Evolutionary conservation across 1,140 invertebrate species (phyloP).

Genomic region (Polypedilum pembai): DNA sequence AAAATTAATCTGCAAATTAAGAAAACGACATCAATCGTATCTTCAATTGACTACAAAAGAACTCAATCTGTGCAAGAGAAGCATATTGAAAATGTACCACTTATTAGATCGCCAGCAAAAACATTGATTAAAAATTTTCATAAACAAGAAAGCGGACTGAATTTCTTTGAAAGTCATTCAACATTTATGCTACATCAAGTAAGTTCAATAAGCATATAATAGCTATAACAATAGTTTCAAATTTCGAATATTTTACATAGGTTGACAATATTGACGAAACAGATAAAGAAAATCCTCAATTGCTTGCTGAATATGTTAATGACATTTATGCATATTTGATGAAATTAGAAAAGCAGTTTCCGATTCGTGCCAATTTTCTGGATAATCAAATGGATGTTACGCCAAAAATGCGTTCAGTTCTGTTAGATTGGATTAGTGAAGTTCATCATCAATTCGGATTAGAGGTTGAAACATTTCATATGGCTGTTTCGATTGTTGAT

Average conservation of each 20-base stretch:
- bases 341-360: conserved; percentile 54
- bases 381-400: conserved; percentile 51
- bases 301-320: conserved; percentile 72
- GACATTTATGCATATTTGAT: conserved; percentile 73
- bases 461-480: conserved; percentile 82
- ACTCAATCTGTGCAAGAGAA: not conserved
- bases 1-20: not conserved
- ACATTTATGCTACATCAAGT: not conserved
- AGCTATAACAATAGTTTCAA: not conserved
- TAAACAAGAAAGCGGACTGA: not conserved
- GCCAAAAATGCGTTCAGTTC: conserved; percentile 76
- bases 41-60: not conserved
- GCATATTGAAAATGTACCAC: not conserved
- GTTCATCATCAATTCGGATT: conserved; percentile 84
- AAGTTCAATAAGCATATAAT: not conserved
- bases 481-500: conserved; percentile 84
- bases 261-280: conserved; percentile 64
- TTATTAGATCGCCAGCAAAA: not conserved
- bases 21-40: not conserved
- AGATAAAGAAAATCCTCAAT: conserved; percentile 61
- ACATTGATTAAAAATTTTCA: not conserved
- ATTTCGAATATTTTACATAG: conserved; percentile 35
- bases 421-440: conserved; percentile 91
- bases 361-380: conserved; percentile 53
- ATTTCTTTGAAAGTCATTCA: conserved; percentile 9